phyloP scores from a whole-genome alignment of 2,888 invertebrate genomes.

The Ennomos quercinarius region DNA sequence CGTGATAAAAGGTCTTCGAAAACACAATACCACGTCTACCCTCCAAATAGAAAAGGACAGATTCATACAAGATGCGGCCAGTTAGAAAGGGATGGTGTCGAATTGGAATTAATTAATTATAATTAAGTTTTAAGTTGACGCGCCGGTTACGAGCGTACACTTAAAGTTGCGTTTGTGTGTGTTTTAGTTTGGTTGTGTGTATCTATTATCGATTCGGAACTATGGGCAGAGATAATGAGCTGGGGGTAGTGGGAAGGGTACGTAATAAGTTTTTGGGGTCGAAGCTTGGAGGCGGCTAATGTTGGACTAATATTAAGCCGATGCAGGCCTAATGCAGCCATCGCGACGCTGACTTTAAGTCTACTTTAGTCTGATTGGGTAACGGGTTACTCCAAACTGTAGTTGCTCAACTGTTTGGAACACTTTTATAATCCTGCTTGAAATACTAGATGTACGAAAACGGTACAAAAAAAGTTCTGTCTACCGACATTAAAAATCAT shows the following conservation, averaged over 20 bases:
- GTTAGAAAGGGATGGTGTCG: slow-evolving; percentile 76
- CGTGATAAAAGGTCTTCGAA: slow-evolving; percentile 84
- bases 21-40: slow-evolving; percentile 82
- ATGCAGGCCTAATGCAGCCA: slow-evolving; percentile 22
- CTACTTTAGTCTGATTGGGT: slow-evolving; percentile 19
- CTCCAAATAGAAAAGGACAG: slow-evolving; percentile 69
- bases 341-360: slow-evolving; percentile 18
- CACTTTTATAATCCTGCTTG: not conserved
- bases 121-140: slow-evolving; percentile 93
- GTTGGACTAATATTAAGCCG: slow-evolving; percentile 34
- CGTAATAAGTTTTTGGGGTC: slow-evolving; percentile 79
- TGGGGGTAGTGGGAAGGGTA: slow-evolving; percentile 63
- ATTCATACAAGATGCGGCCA: slow-evolving; percentile 75
- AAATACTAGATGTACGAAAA: not conserved
- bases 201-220: slow-evolving; percentile 79
- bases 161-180: slow-evolving; percentile 72
- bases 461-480: too few species aligned
- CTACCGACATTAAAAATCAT: too few species aligned
- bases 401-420: not conserved
- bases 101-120: slow-evolving; percentile 93
- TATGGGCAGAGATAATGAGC: slow-evolving; percentile 83
- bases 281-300: slow-evolving; percentile 53
- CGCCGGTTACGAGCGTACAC: slow-evolving; percentile 83
- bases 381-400: not conserved
- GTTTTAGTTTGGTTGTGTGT: slow-evolving; percentile 65